Percentiles rank a stretch among this genome's conserved stretches.
phyloP scores from a whole-genome alignment of 2,113 vertebrate species.

The Nothoprocta perdicaria region DNA sequence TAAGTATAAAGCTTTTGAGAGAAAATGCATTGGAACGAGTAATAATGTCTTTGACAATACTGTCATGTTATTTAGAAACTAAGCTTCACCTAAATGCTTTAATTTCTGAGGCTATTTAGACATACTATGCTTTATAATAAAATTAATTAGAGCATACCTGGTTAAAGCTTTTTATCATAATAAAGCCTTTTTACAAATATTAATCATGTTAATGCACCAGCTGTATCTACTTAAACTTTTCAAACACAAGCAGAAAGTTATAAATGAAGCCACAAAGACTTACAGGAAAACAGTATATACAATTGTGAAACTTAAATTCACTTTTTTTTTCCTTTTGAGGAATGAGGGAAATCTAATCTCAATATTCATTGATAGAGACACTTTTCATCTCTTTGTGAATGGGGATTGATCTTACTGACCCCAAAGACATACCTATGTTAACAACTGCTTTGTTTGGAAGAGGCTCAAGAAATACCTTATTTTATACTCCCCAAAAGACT shows the following conservation, averaged over 20 bases:
- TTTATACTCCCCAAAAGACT: neutral
- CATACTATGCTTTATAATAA: neutral
- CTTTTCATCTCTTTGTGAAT: neutral
- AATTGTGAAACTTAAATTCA: neutral
- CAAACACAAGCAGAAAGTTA: neutral
- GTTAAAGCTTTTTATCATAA: neutral
- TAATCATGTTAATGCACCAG: neutral
- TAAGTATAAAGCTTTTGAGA: neutral
- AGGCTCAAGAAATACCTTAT: neutral
- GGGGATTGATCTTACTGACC: neutral
- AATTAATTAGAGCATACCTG: neutral
- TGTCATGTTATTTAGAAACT: neutral
- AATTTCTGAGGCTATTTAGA: neutral
- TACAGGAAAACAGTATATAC: neutral
- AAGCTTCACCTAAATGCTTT: neutral
- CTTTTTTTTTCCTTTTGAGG: neutral
- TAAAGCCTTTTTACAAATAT: neutral
- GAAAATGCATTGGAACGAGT: accelerated
- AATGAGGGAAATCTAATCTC: neutral
- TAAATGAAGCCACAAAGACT: neutral
- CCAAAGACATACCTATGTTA: neutral
- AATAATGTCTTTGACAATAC: neutral
- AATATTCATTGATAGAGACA: neutral
- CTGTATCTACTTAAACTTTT: neutral
- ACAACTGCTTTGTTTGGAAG: neutral